These are phyloP conservation scores for Clavelina lepadiformis DNA, from an alignment of 23 tunicate species.

Conservation along the genomic window DNA sequence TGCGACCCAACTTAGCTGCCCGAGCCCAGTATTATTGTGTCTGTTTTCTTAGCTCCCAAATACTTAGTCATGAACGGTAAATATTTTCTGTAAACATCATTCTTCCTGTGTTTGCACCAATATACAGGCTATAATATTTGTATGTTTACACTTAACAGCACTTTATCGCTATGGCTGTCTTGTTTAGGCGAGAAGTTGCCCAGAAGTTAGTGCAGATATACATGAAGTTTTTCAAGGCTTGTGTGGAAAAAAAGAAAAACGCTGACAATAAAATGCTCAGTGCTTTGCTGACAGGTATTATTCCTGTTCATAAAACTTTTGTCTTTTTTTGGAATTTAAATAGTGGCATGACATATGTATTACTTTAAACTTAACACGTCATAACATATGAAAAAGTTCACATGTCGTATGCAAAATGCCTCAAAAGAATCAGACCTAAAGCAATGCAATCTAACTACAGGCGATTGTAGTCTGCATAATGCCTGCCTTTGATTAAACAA, in stretches of 20 bases:
- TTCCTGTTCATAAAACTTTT: neutral
- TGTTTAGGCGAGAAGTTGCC: conserved; percentile 74
- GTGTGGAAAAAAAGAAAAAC: conserved; percentile 19
- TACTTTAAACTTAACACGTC: no score
- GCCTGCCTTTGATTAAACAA: no score
- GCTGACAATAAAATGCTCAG: conserved; percentile 59
- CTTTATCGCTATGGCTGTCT: no score
- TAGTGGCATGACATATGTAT: neutral
- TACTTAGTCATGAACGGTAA: conserved; percentile 63
- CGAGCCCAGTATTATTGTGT: conserved; percentile 76
- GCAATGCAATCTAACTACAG: no score
- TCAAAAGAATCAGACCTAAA: no score
- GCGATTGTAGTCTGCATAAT: no score
- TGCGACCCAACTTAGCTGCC: conserved; percentile 45
- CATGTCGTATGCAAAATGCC: no score
- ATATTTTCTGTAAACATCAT: neutral
- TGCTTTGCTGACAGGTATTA: conserved; percentile 81
- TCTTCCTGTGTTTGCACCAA: neutral
- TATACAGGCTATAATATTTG: neutral
- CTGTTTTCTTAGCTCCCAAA: conserved; percentile 58
- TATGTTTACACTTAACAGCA: neutral
- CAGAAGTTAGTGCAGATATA: conserved; percentile 52
- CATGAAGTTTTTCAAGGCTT: conserved; percentile 84
- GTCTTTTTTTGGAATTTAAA: neutral
- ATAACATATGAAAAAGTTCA: no score